Evolutionary conservation across 2,797 vertebrate species (phyloP).

Genomic region (Micromesistius poutassou): DNA sequence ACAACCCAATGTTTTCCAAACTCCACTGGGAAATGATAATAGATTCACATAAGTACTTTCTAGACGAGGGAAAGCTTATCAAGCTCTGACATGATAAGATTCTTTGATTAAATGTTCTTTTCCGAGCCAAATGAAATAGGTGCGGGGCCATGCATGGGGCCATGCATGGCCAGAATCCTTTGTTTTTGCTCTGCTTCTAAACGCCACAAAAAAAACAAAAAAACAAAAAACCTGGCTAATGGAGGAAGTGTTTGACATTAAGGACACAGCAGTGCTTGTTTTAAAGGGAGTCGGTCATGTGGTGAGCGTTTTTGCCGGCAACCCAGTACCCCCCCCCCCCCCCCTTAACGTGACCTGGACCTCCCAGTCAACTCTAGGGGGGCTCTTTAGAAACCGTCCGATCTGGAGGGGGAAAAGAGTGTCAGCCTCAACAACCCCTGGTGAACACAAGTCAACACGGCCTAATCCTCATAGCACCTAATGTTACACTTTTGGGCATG

Average conservation of each 20-base stretch:
- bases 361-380: conserved; percentile 58
- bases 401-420: conserved; percentile 57
- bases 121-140: conserved; percentile 23
- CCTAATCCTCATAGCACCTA: conserved; percentile 71
- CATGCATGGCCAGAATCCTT: conserved; percentile 47
- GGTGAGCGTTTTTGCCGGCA: conserved; percentile 48
- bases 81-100: conserved; percentile 24
- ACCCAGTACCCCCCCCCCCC: conserved; percentile 61
- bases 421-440: conserved; percentile 64
- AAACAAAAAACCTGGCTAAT: conserved; percentile 46
- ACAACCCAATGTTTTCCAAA: conserved; percentile 10
- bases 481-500: conserved; percentile 71
- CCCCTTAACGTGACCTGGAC: conserved; percentile 65
- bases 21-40: conserved; percentile 6
- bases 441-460: conserved; percentile 74
- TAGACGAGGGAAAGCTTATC: conserved; percentile 14
- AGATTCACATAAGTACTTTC: background rate
- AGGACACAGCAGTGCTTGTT: conserved; percentile 70
- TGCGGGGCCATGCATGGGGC: conserved; percentile 13
- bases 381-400: conserved; percentile 65
- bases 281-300: conserved; percentile 66
- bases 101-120: conserved; percentile 17
- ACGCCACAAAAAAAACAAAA: conserved; percentile 45
- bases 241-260: conserved; percentile 74
- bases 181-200: conserved; percentile 57